Evolutionary conservation across 2,797 vertebrate species (phyloP), one percentile per base, ranked within the genome.

Genomic region (Pelodytes ibericus): DNA sequence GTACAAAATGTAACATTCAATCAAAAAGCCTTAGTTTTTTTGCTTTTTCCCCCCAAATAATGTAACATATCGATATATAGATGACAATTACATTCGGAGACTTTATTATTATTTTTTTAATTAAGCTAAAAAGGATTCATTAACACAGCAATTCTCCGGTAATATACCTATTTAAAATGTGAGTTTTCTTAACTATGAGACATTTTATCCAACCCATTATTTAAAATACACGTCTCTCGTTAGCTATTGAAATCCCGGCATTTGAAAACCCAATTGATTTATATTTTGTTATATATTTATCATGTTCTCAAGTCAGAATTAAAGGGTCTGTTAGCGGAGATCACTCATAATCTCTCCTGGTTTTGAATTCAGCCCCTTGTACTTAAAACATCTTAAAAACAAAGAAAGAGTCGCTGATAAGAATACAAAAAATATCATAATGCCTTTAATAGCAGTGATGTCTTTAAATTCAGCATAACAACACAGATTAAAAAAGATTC

Each of bases 311-410:
- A 1, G 0, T 59, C 7, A 8, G 78, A 33, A 22, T 44, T 56
- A 81, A 82, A 81, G 80, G 61, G 57, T 61, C 75, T 80, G 60
- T 71, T 78, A 81, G 76, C 58, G 76, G 57, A 70, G 74, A 76
- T 80, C 68, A 51, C 30, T 61, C 65, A 31, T 77, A 68, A 72
- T 49, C 70, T 81, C 58, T 75, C 82, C 72, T 81, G 64, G 30
- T 81, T 70, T 80, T 70, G 81, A 78, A 66, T 69, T 68, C 79
- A 81, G 79, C 83, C 78, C 79, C 81, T n/a, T 15, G 49, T 79
- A 67, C 76, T 83, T 80, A 77, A 20, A 80, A 80, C 66, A 80
- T 69, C 80, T 72, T 77, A 68, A 75, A 41, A 80, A 77, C 72
- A 80, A 15, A 53, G 8, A 33, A 6, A 53, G n/a, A 33, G 47